Conservation (phyloP, 2,797 vertebrate species). For the Dromococcyx pavoninus region DNA sequence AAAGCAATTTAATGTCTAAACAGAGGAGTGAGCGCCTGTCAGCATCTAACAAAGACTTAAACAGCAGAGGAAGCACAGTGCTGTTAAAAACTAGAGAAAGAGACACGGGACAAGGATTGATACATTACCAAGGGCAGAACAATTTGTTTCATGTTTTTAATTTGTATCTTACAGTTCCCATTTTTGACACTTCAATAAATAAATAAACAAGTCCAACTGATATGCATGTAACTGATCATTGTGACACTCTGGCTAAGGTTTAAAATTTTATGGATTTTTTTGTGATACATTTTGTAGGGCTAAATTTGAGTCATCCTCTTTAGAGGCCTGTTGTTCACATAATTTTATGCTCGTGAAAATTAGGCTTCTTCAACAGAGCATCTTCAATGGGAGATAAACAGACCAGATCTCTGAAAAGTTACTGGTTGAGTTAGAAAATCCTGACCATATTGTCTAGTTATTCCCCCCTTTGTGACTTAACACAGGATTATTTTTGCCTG, state of each 20-base stretch:
- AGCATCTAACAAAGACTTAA: constrained; percentile 1
- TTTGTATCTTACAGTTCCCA: not conserved
- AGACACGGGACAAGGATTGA: not conserved
- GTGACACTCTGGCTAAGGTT: not conserved
- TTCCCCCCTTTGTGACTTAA: not conserved
- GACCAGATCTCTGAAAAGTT: not conserved
- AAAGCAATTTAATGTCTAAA: constrained; percentile 40
- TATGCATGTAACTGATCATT: rapidly evolving
- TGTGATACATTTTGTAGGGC: not conserved
- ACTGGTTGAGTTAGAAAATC: not conserved
- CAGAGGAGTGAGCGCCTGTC: constrained; percentile 25
- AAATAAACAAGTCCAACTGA: not conserved
- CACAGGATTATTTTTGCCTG: not conserved
- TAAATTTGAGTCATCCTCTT: not conserved
- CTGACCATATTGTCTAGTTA: not conserved
- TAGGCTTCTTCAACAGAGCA: not conserved
- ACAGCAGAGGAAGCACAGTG: not conserved
- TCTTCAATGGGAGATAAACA: not conserved
- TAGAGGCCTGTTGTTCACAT: not conserved
- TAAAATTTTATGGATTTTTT: not conserved
- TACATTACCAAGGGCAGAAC: not conserved
- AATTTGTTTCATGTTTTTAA: not conserved
- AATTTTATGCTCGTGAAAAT: not conserved
- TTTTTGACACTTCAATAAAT: not conserved
- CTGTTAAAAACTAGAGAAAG: not conserved